A percentile compares a stretch with the other conserved stretches of the same genome.
These are phyloP conservation scores for Leptocoma aspasia DNA, from an alignment of 2,113 vertebrate species.

Conservation along the genomic window DNA sequence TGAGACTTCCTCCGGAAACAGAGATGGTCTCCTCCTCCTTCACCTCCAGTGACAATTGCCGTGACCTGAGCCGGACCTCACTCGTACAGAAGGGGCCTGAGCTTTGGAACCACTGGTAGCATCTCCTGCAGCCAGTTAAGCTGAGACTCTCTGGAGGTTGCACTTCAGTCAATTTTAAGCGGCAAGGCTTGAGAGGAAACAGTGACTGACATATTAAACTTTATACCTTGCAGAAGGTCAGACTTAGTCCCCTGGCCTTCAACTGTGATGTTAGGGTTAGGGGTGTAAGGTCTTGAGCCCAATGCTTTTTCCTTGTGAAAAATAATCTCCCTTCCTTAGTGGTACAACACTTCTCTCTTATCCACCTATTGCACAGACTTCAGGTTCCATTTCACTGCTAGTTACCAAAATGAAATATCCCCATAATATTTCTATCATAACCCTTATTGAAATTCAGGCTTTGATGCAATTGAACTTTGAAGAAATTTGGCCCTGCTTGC, in stretches of 20 bases:
- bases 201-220: fast-evolving
- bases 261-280: not conserved
- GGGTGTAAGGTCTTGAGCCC: not conserved
- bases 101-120: not conserved
- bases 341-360: not conserved
- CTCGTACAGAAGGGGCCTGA: fast-evolving
- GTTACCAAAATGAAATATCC: not conserved
- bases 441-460: not conserved
- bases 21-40: not conserved
- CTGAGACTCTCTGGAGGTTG: not conserved
- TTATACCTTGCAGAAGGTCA: not conserved
- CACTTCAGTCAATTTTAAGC: not conserved
- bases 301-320: not conserved
- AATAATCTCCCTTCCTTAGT: not conserved
- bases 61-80: not conserved
- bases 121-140: not conserved
- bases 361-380: not conserved
- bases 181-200: not conserved
- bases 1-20: not conserved
- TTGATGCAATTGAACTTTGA: not conserved
- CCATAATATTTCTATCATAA: not conserved
- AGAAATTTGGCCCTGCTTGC: not conserved
- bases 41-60: not conserved
- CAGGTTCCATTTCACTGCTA: not conserved
- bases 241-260: not conserved